Evolutionary conservation across 2,888 invertebrate genomes (phyloP).

Genomic region (Thymelicus acteon): DNA sequence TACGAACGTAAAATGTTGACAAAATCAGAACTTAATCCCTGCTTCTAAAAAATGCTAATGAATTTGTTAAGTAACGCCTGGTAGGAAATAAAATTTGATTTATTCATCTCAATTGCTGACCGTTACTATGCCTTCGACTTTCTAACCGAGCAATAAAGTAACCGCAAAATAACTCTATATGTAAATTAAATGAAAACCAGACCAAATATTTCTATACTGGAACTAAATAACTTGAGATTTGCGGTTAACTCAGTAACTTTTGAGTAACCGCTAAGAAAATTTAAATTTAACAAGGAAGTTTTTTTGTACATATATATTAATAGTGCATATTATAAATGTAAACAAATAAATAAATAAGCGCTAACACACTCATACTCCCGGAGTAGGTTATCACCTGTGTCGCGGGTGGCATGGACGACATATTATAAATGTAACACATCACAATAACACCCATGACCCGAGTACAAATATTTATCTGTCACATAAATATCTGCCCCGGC

Average conservation of each 20-base stretch:
- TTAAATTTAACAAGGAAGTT: conserved; percentile 4
- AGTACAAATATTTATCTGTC: too few species aligned
- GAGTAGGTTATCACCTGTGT: too few species aligned
- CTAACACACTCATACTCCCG: too few species aligned
- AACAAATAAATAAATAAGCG: too few species aligned
- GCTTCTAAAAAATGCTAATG: conserved; percentile 17
- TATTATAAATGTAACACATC: too few species aligned
- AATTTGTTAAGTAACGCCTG: not conserved
- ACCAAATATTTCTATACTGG: conserved; percentile 11
- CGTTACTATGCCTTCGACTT: conserved; percentile 19
- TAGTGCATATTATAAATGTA: too few species aligned
- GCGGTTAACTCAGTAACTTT: conserved; percentile 2
- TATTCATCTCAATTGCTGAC: conserved; percentile 22
- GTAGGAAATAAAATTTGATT: conserved; percentile 23
- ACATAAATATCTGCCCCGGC: too few species aligned
- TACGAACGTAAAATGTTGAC: too few species aligned
- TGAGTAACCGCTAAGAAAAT: not conserved
- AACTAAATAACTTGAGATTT: conserved; percentile 18
- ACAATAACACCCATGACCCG: too few species aligned
- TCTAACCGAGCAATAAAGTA: conserved; percentile 26
- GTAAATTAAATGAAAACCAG: conserved; percentile 21
- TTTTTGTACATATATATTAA: not conserved
- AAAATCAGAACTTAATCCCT: not conserved
- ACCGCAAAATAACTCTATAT: conserved; percentile 29
- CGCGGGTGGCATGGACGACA: too few species aligned